Evolutionary conservation across 2,113 vertebrate genomes (phyloP), one percentile per base, ranked within the genome.

Genomic region (Lophochroa leadbeateri): DNA sequence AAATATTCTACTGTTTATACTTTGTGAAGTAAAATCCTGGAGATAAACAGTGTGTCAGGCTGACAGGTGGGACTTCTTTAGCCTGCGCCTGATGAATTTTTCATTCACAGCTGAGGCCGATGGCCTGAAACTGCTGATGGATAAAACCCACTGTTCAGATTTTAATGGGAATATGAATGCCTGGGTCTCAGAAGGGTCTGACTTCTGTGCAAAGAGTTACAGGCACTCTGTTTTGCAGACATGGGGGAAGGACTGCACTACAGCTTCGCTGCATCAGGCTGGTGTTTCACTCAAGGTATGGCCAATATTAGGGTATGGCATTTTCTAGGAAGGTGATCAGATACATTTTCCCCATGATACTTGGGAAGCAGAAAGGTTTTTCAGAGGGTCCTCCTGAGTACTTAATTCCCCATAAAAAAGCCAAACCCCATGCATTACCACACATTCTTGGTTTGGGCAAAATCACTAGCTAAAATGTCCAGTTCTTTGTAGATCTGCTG

Each of bases 21-120:
- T 96, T 97, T 87, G 91, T 94, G 81, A 43, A 29, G 95, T 86
- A 92, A 96, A 96, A 87, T 96, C 80, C 92, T 89, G 0, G 28
- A 97, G 97, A 97, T 97, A 97, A 97, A 97, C 96, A 97, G 89
- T 75, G 72, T 78, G 93, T 97, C 94, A 92, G 58, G 69, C 85
- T 97, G 97, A 96, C 95, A 98, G 97, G 97, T 98, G 97, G 88
- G 94, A 97, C 94, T 97, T 96, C 88, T 96, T 97, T 63, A 86
- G 74, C 77, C 86, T 97, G 95, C 17, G 76, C n/a, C 81, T 95
- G 93, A 96, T 97, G 85, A 96, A 95, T 97, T 97, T 82, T 87
- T 96, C 92, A 91, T 84, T 71, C 89, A 77, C 91, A 86, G 91
- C 86, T 81, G 83, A 95, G 80, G 76, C 88, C 75, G 93, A 98